These are phyloP conservation scores for Jacana jacana DNA, from an alignment of 2,113 vertebrate species.

Conservation along the genomic window DNA sequence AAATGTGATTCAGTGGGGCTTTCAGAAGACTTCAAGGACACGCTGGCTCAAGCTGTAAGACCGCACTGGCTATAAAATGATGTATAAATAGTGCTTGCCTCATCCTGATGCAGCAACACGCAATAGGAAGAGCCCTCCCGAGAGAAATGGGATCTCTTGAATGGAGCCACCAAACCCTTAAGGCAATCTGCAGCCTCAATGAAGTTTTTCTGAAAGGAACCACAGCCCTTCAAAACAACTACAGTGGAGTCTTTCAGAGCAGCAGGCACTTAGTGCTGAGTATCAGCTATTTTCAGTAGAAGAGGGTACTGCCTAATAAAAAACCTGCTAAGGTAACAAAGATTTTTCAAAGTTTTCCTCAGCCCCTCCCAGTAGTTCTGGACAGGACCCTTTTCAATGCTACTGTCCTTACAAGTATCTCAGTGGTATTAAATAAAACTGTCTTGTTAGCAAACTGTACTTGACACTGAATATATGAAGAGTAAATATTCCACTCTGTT, in stretches of 20 bases:
- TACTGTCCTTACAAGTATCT: not conserved
- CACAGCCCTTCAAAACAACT: not conserved
- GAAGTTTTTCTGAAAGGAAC: not conserved
- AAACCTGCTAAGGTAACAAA: not conserved
- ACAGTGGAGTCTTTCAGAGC: not conserved
- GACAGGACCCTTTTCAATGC: not conserved
- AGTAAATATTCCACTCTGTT: not conserved
- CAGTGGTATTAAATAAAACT: not conserved
- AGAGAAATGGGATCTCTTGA: not conserved
- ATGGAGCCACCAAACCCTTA: not conserved
- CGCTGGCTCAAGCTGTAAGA: not conserved
- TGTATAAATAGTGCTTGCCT: not conserved
- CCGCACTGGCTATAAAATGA: not conserved
- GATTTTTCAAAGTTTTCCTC: not conserved
- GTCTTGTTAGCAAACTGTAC: not conserved
- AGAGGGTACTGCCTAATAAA: not conserved
- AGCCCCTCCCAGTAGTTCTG: not conserved
- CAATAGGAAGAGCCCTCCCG: not conserved
- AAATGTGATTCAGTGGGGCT: not conserved
- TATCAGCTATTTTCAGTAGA: not conserved
- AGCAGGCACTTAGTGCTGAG: not conserved
- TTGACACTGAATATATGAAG: not conserved
- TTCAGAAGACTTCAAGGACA: not conserved
- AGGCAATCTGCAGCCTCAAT: not conserved
- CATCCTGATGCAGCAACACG: not conserved